These are phyloP conservation scores for Antrozous pallidus DNA, from an alignment of 2,797 vertebrate genomes.

Conservation along the genomic window DNA sequence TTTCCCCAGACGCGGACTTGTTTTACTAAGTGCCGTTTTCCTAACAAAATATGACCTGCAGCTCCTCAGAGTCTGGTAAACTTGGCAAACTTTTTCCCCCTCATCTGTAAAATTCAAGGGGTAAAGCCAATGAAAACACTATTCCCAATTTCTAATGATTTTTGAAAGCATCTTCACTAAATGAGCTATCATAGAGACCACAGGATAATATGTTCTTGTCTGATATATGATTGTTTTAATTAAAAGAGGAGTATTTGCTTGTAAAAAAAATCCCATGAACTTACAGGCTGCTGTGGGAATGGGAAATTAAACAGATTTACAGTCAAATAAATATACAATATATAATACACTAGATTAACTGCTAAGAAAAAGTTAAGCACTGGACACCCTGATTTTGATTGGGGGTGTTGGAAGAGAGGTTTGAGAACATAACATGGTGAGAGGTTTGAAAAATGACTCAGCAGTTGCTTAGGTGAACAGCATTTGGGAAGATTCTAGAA, in stretches of 20 bases:
- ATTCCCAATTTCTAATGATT: not conserved
- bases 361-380: not conserved
- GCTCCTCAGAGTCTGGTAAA: conserved; percentile 63
- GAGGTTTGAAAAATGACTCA: not conserved
- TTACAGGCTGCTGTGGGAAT: not conserved
- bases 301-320: not conserved
- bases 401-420: not conserved
- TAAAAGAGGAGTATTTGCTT: conserved; percentile 34
- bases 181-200: conserved; percentile 1
- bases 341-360: not conserved
- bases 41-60: conserved; percentile 65
- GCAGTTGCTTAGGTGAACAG: not conserved
- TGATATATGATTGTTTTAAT: not conserved
- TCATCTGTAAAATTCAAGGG: conserved; percentile 36
- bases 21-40: conserved; percentile 66
- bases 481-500: not conserved
- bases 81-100: conserved; percentile 70
- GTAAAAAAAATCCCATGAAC: not conserved
- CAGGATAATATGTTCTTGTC: conserved; percentile 29
- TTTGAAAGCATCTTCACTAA: conserved; percentile 17
- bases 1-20: conserved; percentile 36
- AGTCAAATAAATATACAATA: not conserved
- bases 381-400: not conserved
- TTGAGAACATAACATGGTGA: not conserved
- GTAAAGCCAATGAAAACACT: conserved; percentile 12